Base-by-base conservation (phyloP, 2,888 invertebrate genomes). In the Sepioteuthis lessoniana region DNA sequence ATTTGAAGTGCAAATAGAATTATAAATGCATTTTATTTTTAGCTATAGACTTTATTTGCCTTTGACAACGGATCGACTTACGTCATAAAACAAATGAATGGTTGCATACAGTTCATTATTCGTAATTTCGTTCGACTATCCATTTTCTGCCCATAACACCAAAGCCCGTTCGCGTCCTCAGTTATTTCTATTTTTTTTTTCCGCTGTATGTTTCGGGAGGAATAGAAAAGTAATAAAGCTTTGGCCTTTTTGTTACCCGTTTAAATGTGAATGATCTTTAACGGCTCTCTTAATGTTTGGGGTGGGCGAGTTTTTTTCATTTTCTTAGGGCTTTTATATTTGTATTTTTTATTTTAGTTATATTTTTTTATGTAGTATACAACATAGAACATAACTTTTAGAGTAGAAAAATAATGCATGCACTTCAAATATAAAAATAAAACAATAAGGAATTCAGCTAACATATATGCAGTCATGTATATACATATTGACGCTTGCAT, bases 1-100 rank as follows among this genome's bases (percentile, higher is more conserved):
- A 76, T 76, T 76, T 76, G 76, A 76, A 76, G 76, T 76, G 76
- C 76, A 76, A 76, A 76, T 76, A 76, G 76, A 76, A 76, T 76
- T 76, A 76, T 76, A 76, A 76, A 76, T 76, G 76, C 76, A 35
- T 76, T 76, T 76, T 76, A 76, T 76, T 76, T 76, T 76, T 76
- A 76, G 76, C 76, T 35, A 76, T n/a, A n/a, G 76, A 76, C 76
- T 76, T 76, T 76, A 76, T 76, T 76, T 76, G 76, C 76, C 76
- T 76, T 76, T 76, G 76, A 76, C 76, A 76, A 76, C n/a, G 35
- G 76, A 76, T 76, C 76, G 35, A 76, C 76, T 76, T 76, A 76
- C 76, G 76, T 76, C 76, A 76, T 76, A 76, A 76, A 76, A 76
- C 76, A 76, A 76, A 76, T 76, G 76, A 76, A 76, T 76, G 76